Evolutionary conservation across 1,140 invertebrate species (phyloP).

Genomic region (Papilio helenus): DNA sequence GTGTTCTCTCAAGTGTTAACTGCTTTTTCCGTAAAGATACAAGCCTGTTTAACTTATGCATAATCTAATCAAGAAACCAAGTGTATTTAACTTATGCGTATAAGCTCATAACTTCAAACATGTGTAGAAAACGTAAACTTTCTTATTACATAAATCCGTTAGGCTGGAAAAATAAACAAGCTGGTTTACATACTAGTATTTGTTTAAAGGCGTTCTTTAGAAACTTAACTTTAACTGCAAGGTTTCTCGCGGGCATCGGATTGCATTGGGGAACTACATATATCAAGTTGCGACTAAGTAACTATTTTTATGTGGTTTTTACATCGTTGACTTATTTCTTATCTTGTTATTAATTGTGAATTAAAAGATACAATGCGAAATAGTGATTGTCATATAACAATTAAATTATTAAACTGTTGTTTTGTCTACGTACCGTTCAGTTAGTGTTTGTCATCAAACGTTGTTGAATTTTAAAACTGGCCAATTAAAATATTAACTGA

Average conservation of each 20-base stretch:
- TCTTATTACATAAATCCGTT: slow-evolving; percentile 58
- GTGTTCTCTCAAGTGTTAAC: not conserved
- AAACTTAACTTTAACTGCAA: slow-evolving; percentile 20
- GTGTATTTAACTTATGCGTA: slow-evolving; percentile 31
- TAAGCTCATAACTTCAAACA: slow-evolving; percentile 58
- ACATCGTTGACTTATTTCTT: not conserved
- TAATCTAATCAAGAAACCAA: not conserved
- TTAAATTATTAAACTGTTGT: too few relatives aligned
- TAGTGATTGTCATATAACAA: too few relatives aligned
- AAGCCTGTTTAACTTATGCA: slow-evolving; percentile 13
- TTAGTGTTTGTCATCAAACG: not conserved
- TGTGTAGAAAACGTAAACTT: slow-evolving; percentile 55
- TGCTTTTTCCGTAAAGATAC: not conserved
- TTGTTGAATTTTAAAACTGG: not conserved
- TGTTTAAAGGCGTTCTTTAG: slow-evolving; percentile 31
- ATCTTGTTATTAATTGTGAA: not conserved
- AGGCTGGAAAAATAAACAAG: slow-evolving; percentile 32
- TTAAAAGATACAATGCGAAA: too few relatives aligned
- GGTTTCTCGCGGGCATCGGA: slow-evolving; percentile 49
- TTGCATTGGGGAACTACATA: slow-evolving; percentile 43
- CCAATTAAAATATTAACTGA: not conserved
- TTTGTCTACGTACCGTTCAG: not conserved
- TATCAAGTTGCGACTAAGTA: slow-evolving; percentile 46
- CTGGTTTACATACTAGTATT: slow-evolving; percentile 22
- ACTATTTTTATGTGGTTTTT: slow-evolving; percentile 24